These are phyloP conservation scores for Encarsia formosa DNA, from an alignment of 2,888 invertebrate genomes.

Conservation along the genomic window DNA sequence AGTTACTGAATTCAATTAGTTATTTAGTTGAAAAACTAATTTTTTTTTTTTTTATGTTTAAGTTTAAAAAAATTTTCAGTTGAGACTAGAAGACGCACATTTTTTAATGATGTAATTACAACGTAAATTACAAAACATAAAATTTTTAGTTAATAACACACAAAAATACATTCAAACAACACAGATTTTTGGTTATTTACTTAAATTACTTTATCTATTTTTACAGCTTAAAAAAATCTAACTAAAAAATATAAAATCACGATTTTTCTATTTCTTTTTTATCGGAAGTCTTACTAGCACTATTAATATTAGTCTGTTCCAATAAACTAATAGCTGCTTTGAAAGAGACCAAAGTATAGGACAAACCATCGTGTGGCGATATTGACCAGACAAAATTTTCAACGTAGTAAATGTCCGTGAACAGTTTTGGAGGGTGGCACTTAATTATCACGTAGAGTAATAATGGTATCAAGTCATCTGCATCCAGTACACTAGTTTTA, in stretches of 20 bases:
- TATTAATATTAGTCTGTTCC: too few relatives aligned
- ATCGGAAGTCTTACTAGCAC: too few relatives aligned
- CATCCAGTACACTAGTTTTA: constrained; percentile 1
- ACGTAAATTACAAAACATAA: too few relatives aligned
- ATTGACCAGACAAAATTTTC: constrained; percentile 45
- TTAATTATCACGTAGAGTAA: constrained; percentile 50
- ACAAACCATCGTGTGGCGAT: constrained; percentile 33
- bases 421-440: constrained; percentile 50
- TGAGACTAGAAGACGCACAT: too few relatives aligned
- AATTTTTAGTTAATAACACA: too few relatives aligned
- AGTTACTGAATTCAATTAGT: background rate
- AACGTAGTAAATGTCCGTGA: constrained; percentile 52
- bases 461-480: constrained; percentile 48
- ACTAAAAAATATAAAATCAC: too few relatives aligned
- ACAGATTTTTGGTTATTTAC: too few relatives aligned
- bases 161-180: too few relatives aligned
- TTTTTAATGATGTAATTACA: too few relatives aligned
- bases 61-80: background rate
- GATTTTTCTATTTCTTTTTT: too few relatives aligned
- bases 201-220: too few relatives aligned
- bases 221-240: too few relatives aligned
- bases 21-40: background rate
- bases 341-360: constrained; percentile 34
- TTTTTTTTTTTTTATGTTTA: background rate
- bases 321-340: constrained; percentile 32